Percentiles rank a stretch among this genome's conserved stretches.
These are phyloP conservation scores for Molorchus minor DNA, from an alignment of 2,888 invertebrate species.

Conservation along the genomic window DNA sequence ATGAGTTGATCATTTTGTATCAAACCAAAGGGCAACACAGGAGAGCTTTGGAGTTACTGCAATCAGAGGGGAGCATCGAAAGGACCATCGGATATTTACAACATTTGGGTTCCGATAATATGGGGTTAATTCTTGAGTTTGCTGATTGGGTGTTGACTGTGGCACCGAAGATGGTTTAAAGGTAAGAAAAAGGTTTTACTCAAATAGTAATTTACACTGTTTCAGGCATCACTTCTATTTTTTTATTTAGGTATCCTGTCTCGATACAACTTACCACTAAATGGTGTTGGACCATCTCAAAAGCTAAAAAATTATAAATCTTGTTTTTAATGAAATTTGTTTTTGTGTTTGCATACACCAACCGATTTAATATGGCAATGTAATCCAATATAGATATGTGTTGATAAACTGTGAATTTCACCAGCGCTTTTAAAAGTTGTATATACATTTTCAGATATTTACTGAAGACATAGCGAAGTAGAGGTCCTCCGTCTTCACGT, in stretches of 20 bases:
- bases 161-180: conserved; percentile 89
- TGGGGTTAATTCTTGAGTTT: conserved; percentile 90
- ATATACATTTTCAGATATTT: conserved; percentile 75
- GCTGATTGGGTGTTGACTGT: conserved; percentile 90
- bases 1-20: conserved; percentile 94
- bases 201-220: no score
- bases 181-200: conserved; percentile 40
- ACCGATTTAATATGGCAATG: no score
- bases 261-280: no score
- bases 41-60: conserved; percentile 87
- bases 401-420: no score
- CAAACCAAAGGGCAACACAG: conserved; percentile 93
- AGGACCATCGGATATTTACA: conserved; percentile 92
- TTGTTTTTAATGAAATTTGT: no score
- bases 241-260: no score
- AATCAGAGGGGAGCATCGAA: conserved; percentile 83
- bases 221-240: no score
- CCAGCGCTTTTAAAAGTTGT: no score
- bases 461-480: conserved; percentile 86
- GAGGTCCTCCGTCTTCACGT: conserved; percentile 87
- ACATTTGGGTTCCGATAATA: conserved; percentile 75
- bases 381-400: no score
- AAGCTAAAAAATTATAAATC: no score
- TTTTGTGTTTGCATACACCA: no score
- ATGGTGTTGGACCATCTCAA: no score